These are phyloP conservation scores for Pachyramphus minor DNA, from an alignment of 2,113 vertebrate genomes.

Conservation along the genomic window DNA sequence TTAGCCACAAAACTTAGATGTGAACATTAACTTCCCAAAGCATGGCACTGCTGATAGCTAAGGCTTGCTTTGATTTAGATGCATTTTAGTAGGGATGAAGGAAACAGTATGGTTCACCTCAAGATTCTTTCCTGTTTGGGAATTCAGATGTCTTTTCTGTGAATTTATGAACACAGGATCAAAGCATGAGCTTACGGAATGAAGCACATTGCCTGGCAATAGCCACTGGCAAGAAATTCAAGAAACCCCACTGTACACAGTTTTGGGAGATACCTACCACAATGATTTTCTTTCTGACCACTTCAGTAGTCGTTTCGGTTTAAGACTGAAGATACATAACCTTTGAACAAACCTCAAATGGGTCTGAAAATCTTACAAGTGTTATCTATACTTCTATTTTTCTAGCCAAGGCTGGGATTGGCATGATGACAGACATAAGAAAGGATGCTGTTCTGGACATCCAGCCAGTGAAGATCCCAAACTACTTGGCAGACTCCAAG, in stretches of 20 bases:
- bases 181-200: neutral
- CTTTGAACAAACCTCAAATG: neutral
- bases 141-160: neutral
- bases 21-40: neutral
- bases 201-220: neutral
- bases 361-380: neutral
- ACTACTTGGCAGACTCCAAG: neutral
- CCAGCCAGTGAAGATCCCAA: neutral
- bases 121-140: neutral
- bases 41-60: neutral
- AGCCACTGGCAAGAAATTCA: neutral
- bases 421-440: neutral
- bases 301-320: neutral
- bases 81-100: neutral
- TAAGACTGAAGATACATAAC: neutral
- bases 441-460: neutral
- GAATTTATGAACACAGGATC: neutral
- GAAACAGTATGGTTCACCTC: neutral
- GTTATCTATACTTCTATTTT: neutral
- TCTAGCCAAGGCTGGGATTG: neutral
- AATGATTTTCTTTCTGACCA: neutral
- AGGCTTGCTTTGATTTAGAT: neutral
- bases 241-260: neutral
- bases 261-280: neutral
- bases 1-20: neutral